phyloP scores from a whole-genome alignment of 2,888 invertebrate genomes.

The Opisthograptis luteolata region DNA sequence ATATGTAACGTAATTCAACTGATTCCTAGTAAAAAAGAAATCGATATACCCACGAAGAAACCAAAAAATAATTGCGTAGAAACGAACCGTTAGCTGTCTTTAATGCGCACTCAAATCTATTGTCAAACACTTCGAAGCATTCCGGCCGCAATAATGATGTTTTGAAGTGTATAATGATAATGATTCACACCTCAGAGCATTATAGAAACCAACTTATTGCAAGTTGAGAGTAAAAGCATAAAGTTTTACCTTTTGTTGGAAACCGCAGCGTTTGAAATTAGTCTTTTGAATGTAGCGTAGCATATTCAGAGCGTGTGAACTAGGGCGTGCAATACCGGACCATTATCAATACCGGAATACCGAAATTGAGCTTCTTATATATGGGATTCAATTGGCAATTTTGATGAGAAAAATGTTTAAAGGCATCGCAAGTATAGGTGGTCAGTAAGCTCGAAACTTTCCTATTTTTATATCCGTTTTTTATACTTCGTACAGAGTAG shows the following conservation, averaged over 20 bases:
- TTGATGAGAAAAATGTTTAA: no score
- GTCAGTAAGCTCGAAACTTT: no score
- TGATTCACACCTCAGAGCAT: conserved; percentile 32
- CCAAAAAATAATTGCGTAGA: neutral
- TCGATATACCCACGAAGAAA: neutral
- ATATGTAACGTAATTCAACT: no score
- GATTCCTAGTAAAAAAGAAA: no score
- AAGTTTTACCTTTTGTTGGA: conserved; percentile 46
- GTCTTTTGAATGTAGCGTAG: conserved; percentile 34
- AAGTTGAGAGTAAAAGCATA: conserved; percentile 52
- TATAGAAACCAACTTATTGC: conserved; percentile 25
- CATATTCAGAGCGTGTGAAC: conserved; percentile 74
- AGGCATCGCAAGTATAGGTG: no score
- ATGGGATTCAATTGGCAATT: no score
- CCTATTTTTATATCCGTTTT: no score
- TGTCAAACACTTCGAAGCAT: conserved; percentile 17
- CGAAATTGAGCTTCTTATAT: no score
- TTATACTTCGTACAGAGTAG: no score
- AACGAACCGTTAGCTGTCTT: conserved; percentile 18
- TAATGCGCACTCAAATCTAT: conserved; percentile 24
- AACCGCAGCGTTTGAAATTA: conserved; percentile 43
- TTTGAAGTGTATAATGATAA: conserved; percentile 25
- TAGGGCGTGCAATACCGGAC: no score
- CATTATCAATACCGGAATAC: no score
- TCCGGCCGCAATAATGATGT: conserved; percentile 28